Evolutionary conservation across 1,140 invertebrate genomes (phyloP).

Genomic region (Portunus trituberculatus): DNA sequence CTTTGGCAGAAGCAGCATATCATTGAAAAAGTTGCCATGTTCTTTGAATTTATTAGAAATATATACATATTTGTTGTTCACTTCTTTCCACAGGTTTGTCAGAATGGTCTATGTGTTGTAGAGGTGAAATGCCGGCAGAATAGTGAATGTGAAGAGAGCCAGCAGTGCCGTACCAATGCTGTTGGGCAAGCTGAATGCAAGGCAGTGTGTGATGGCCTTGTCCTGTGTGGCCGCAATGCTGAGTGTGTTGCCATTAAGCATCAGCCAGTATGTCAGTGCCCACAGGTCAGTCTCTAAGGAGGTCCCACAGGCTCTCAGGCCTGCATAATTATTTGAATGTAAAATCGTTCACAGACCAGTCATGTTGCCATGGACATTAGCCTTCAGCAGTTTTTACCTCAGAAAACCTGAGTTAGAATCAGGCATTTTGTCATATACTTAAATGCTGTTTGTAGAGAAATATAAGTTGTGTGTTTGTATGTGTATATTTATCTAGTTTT

Average conservation of each 20-base stretch:
- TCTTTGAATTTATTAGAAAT: background rate
- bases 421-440: too few relatives aligned
- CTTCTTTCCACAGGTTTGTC: slow-evolving; percentile 85
- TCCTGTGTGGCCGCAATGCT: slow-evolving; percentile 80
- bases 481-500: too few relatives aligned
- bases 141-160: slow-evolving; percentile 86
- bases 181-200: slow-evolving; percentile 87
- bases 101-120: slow-evolving; percentile 90
- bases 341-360: too few relatives aligned
- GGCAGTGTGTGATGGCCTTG: slow-evolving; percentile 87
- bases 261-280: slow-evolving; percentile 86
- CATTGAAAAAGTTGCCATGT: too few relatives aligned
- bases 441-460: too few relatives aligned
- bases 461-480: too few relatives aligned
- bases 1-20: too few relatives aligned
- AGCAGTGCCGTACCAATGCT: slow-evolving; percentile 86
- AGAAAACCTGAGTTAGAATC: too few relatives aligned
- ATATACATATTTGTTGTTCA: background rate
- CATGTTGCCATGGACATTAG: too few relatives aligned
- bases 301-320: too few relatives aligned
- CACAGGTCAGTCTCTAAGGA: slow-evolving; percentile 83
- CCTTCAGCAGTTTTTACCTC: too few relatives aligned
- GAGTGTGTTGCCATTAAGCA: slow-evolving; percentile 84
- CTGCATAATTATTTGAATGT: too few relatives aligned
- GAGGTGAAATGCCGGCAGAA: slow-evolving; percentile 87